Conservation (phyloP, 92 coral and sea anemone genomes). For the Phymanthus crucifer region DNA sequence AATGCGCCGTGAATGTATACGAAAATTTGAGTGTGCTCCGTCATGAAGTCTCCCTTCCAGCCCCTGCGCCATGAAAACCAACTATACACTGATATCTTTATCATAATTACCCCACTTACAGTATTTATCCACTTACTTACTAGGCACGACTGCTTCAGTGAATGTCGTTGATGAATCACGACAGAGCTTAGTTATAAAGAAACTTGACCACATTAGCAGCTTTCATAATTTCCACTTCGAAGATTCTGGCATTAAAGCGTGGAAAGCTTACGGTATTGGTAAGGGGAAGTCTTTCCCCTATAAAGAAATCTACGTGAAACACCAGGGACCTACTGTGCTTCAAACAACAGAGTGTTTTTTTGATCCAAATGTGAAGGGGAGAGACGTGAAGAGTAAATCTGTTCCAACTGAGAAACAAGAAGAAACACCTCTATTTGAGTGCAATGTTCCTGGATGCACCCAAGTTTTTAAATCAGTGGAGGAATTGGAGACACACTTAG, state of each 20-base stretch:
- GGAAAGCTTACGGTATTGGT: conserved; percentile 47
- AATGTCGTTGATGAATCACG: conserved; percentile 37
- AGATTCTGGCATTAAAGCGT: conserved; percentile 42
- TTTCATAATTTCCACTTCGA: conserved; percentile 60
- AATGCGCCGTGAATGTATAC: too few species aligned
- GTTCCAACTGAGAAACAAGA: conserved; percentile 2
- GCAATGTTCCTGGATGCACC: conserved; percentile 39
- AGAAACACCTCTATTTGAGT: conserved; percentile 36
- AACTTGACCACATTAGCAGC: conserved; percentile 51
- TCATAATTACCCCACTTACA: too few species aligned
- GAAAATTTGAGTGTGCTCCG: too few species aligned
- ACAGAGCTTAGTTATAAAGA: conserved; percentile 39
- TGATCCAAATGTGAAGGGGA: not conserved
- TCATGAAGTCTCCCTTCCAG: too few species aligned
- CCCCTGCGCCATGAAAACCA: too few species aligned
- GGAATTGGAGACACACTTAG: conserved; percentile 31
- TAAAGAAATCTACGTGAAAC: conserved; percentile 16
- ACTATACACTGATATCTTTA: too few species aligned
- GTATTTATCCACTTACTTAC: too few species aligned
- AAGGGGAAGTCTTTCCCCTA: conserved; percentile 16
- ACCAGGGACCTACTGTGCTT: conserved; percentile 60
- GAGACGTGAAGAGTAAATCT: conserved; percentile 14
- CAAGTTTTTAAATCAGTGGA: conserved; percentile 31
- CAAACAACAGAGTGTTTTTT: conserved; percentile 31
- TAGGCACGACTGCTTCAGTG: conserved; percentile 45